Evolutionary conservation across 2,797 vertebrate species (phyloP), one percentile per base, ranked within the genome.

Genomic region (Myotis pilosus): DNA sequence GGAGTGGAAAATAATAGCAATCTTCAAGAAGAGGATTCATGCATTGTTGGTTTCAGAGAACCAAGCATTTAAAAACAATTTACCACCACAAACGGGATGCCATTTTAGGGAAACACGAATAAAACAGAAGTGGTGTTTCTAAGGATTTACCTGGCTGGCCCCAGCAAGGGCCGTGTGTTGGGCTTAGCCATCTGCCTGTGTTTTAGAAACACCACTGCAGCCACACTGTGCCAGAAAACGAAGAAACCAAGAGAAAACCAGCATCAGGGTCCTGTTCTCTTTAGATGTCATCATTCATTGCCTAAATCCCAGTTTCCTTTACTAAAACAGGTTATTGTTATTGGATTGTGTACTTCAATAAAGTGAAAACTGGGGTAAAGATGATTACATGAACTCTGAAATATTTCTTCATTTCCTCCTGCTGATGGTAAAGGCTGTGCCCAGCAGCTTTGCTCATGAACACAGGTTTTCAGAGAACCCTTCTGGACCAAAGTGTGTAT

Each of bases 41-140:
- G 44, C 53, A 51, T 64, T 92, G 88, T 85, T 89, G 90, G 79
- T 83, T 90, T 69, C 47, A 78, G 80, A 92, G 90, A 95, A 92
- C 95, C 90, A 91, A 94, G 93, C 81, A 92, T 87, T 97, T 96
- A 86, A 96, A 92, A 96, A 93, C 38, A 94, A 96, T 96, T 96
- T 92, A 84, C 71, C 57, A 47, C 47, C n/a, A 79, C 82, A 90
- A 93, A 95, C 6, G 7, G 92, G 80, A 64, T 4, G 10, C 64
- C 75, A 74, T 76, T 81, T 91, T 86, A 66, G 72, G 90, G 95
- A 74, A 91, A 85, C 38, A 89, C 6, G 89, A 91, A 62, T 53
- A 47, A 86, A 85, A 23, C 44, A 81, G 89, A 91, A 91, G 75
- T 78, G 69, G 96, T 93, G 19, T 94, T 95, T 82, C 64, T 89